Evolutionary conservation across 2,888 invertebrate species (phyloP).

Genomic region (Prenolepis imparis): DNA sequence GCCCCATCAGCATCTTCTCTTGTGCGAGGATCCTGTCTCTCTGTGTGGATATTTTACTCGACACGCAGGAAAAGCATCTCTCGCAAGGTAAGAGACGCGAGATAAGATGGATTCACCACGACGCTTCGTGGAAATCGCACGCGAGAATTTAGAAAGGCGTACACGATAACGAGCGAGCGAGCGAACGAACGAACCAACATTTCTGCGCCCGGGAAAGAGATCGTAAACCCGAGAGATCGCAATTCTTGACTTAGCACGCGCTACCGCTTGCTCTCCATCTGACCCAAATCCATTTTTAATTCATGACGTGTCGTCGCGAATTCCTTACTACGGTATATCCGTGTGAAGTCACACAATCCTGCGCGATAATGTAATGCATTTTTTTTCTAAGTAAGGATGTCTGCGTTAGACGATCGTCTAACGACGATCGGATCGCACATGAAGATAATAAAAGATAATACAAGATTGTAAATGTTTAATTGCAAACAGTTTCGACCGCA

Average conservation of each 20-base stretch:
- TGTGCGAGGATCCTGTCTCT: constrained; percentile 30
- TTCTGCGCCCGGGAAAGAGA: constrained; percentile 43
- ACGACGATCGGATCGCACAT: background rate
- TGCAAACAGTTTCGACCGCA: background rate
- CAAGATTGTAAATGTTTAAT: background rate
- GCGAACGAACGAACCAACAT: constrained; percentile 10
- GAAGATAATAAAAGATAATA: background rate
- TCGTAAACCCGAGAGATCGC: constrained; percentile 44
- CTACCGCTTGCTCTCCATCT: constrained; percentile 38
- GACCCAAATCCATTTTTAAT: constrained; percentile 48
- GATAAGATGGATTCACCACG: background rate
- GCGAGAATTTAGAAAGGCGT: constrained; percentile 48
- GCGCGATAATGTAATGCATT: background rate
- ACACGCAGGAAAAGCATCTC: constrained; percentile 57
- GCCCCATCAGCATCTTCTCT: constrained; percentile 22
- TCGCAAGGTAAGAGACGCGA: constrained; percentile 62
- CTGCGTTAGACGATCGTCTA: background rate
- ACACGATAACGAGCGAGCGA: background rate
- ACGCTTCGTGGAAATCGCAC: background rate
- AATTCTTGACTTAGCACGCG: constrained; percentile 19
- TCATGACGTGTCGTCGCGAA: constrained; percentile 14
- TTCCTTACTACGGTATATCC: constrained; percentile 2
- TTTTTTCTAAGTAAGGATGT: background rate
- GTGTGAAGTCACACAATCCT: background rate
- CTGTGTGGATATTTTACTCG: constrained; percentile 70